phyloP scores from a whole-genome alignment of 2,888 invertebrate genomes.

The Drosophila picticornis region DNA sequence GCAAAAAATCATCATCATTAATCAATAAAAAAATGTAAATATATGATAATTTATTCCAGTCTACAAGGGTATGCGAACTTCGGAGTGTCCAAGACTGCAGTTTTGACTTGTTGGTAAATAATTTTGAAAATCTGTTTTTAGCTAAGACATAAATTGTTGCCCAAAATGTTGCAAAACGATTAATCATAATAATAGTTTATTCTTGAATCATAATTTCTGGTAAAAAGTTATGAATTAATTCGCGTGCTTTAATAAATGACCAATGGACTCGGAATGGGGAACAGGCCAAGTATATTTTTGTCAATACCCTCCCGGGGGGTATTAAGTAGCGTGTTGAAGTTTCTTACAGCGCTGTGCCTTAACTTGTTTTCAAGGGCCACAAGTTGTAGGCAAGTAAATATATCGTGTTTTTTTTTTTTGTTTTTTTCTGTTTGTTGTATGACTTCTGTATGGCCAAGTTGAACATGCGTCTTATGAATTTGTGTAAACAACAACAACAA shows the following conservation, averaged over 20 bases:
- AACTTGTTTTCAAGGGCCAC: slow-evolving; percentile 61
- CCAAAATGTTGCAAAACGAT: background rate
- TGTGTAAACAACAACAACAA: slow-evolving; percentile 40
- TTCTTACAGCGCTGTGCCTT: slow-evolving; percentile 14
- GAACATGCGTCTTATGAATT: slow-evolving; percentile 63
- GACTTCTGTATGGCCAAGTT: slow-evolving; percentile 32
- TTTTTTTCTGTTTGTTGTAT: slow-evolving; percentile 13
- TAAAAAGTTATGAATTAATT: background rate
- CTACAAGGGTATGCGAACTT: background rate
- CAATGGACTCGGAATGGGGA: background rate
- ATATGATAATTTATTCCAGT: background rate
- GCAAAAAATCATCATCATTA: background rate
- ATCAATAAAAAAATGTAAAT: background rate
- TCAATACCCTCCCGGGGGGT: slow-evolving; percentile 10
- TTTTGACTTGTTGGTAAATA: background rate
- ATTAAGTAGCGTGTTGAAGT: slow-evolving; percentile 25
- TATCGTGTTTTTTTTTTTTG: slow-evolving; percentile 13
- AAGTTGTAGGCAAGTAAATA: slow-evolving; percentile 38
- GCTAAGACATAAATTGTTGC: background rate
- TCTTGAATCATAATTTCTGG: background rate
- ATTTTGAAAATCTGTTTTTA: background rate
- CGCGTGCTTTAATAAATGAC: background rate
- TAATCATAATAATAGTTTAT: background rate
- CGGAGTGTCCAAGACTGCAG: background rate
- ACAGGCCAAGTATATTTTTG: background rate